These are phyloP conservation scores for Gisinianus flammeolus DNA, from an alignment of 2,888 invertebrate genomes.

Conservation along the genomic window DNA sequence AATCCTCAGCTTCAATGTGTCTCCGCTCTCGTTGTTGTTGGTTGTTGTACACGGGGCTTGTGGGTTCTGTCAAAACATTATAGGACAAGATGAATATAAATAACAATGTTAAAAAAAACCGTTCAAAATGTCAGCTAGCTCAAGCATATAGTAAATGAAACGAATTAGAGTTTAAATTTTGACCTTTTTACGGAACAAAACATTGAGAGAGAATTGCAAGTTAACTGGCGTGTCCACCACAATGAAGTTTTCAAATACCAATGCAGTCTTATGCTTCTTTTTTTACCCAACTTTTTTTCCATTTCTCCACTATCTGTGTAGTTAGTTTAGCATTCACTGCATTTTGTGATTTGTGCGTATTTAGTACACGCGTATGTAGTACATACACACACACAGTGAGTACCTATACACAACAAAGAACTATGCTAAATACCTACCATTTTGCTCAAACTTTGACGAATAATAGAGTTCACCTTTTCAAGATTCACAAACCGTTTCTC, in stretches of 20 bases:
- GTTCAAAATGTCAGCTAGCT: constrained; percentile 33
- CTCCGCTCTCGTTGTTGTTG: background rate
- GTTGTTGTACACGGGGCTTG: background rate
- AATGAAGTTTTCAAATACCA: constrained; percentile 22
- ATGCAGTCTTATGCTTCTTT: background rate
- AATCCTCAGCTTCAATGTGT: background rate
- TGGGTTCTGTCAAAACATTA: constrained; percentile 1
- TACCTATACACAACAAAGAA: background rate
- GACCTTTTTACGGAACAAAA: constrained; percentile 29
- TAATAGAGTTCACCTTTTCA: background rate
- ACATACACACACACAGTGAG: background rate
- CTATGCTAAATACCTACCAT: background rate
- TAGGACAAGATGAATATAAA: background rate
- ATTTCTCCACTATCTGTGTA: background rate
- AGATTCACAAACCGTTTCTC: background rate
- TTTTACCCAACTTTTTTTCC: background rate
- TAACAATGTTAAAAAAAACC: background rate
- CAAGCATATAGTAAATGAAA: constrained; percentile 22
- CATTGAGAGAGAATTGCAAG: constrained; percentile 1
- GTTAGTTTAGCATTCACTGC: no score
- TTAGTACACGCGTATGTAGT: background rate
- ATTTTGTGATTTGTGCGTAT: no score
- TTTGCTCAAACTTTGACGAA: background rate
- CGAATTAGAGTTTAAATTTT: constrained; percentile 39
- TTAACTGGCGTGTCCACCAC: constrained; percentile 27